Percentiles rank a stretch among this genome's conserved stretches.
These are phyloP conservation scores for Microhierax caerulescens DNA, from an alignment of 2,797 vertebrate species.

Conservation along the genomic window DNA sequence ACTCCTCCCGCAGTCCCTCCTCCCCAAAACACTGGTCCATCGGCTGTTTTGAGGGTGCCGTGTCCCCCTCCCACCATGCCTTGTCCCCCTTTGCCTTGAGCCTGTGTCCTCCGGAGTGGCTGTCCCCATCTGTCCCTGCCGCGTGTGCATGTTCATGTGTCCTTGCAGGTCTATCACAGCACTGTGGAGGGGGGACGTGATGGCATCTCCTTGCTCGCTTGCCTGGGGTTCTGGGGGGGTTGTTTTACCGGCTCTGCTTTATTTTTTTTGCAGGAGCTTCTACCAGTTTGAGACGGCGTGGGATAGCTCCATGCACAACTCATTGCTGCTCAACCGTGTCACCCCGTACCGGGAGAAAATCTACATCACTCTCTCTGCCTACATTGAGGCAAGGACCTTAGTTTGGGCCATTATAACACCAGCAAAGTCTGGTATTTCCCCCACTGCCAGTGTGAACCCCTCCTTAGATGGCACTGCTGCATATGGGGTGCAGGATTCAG, in stretches of 20 bases:
- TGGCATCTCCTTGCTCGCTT: neutral
- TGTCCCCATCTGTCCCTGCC: slow-evolving; percentile 25
- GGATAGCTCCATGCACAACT: slow-evolving; percentile 99
- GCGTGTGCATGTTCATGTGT: slow-evolving; percentile 27
- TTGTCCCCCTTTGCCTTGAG: slow-evolving; percentile 16
- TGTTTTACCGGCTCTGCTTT: neutral
- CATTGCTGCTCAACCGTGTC: slow-evolving; percentile 92
- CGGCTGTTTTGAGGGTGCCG: neutral
- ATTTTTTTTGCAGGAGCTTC: slow-evolving; percentile 85
- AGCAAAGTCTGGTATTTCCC: neutral
- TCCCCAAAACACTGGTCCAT: neutral
- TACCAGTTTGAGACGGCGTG: slow-evolving; percentile 94
- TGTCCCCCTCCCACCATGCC: neutral
- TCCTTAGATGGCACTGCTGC: neutral
- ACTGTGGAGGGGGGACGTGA: neutral
- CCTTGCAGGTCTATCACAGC: neutral
- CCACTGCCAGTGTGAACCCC: accelerated
- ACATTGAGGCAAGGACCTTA: slow-evolving; percentile 86
- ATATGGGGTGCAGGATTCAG: neutral
- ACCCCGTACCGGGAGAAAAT: slow-evolving; percentile 96
- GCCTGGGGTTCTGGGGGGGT: neutral
- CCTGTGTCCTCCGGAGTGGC: slow-evolving; percentile 45
- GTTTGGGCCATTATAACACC: neutral
- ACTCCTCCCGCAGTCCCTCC: neutral
- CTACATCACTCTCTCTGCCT: slow-evolving; percentile 97